Conservation (phyloP, 53 echinoderm and acorn worm species). For the Holothuria leucospilota region DNA sequence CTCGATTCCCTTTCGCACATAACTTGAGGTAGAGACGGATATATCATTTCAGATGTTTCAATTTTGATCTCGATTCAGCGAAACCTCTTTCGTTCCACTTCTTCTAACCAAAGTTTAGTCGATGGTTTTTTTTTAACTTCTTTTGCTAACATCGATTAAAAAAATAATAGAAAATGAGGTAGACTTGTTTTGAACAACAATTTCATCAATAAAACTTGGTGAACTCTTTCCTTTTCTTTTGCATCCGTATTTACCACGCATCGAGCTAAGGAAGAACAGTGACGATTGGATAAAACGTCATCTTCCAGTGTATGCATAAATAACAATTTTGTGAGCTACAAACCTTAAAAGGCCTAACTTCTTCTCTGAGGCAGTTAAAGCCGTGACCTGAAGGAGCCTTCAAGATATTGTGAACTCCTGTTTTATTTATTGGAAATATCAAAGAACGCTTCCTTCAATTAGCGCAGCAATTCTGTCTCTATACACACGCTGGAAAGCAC, state of each 20-base stretch:
- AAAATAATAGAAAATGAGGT: constrained; percentile 44
- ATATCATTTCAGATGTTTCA: constrained; percentile 22
- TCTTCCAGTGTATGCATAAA: too few relatives aligned
- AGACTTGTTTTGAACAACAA: constrained; percentile 56
- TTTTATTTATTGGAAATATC: too few relatives aligned
- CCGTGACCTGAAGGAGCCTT: too few relatives aligned
- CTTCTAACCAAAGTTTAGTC: constrained; percentile 31
- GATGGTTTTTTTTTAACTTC: constrained; percentile 23
- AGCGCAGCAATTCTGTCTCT: too few relatives aligned
- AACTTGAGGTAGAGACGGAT: constrained; percentile 50
- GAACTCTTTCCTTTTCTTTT: constrained; percentile 38
- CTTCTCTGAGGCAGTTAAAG: too few relatives aligned
- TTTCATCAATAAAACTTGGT: constrained; percentile 53
- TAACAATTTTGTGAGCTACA: too few relatives aligned
- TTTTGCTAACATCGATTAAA: constrained; percentile 46
- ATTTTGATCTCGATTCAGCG: not conserved
- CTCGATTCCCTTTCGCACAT: constrained; percentile 40
- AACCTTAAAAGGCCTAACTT: too few relatives aligned
- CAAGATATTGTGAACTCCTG: too few relatives aligned
- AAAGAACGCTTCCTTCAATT: too few relatives aligned
- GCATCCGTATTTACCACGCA: constrained; percentile 44
- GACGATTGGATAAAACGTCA: too few relatives aligned
- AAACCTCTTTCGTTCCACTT: constrained; percentile 29
- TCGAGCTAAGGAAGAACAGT: constrained; percentile 34
- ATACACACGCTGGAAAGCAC: constrained; percentile 15